Conservation (phyloP, 1,140 invertebrate genomes). For the Hyposmocoma kahamanoa region DNA sequence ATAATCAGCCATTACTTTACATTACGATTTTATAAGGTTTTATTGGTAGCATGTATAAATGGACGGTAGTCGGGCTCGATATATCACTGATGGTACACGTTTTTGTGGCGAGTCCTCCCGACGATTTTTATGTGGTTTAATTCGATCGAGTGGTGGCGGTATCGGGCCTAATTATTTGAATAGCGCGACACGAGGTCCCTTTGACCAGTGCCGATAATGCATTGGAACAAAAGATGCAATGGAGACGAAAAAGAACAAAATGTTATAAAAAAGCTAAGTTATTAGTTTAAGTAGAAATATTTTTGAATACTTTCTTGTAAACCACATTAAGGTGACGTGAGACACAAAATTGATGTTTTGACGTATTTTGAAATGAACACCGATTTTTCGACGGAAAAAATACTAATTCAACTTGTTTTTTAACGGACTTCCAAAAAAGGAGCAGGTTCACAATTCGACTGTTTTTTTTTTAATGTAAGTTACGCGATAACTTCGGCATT, state of each 20-base stretch:
- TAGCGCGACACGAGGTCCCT: conserved; percentile 50
- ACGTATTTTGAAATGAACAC: too few relatives aligned
- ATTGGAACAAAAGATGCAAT: conserved; percentile 18
- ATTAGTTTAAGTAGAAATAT: too few relatives aligned
- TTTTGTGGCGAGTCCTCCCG: conserved; percentile 33
- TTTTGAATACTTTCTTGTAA: too few relatives aligned
- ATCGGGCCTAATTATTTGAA: conserved; percentile 66
- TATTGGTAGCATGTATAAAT: conserved; percentile 33
- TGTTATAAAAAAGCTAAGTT: background rate
- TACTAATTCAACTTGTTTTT: too few relatives aligned
- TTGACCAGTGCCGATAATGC: conserved; percentile 57
- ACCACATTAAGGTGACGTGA: too few relatives aligned
- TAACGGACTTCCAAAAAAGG: too few relatives aligned
- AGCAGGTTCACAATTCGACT: too few relatives aligned
- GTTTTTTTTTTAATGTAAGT: too few relatives aligned
- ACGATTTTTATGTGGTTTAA: conserved; percentile 67
- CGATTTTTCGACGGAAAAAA: too few relatives aligned
- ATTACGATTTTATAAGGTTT: conserved; percentile 43
- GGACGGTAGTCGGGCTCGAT: conserved; percentile 22
- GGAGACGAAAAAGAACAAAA: conserved; percentile 5
- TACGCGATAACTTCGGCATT: too few relatives aligned
- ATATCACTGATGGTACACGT: conserved; percentile 41
- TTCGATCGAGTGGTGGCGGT: conserved; percentile 48
- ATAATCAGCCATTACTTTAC: conserved; percentile 22
- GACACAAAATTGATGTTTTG: too few relatives aligned